Evolutionary conservation across 2,797 vertebrate species (phyloP).

Genomic region (Aphelocoma californica): DNA sequence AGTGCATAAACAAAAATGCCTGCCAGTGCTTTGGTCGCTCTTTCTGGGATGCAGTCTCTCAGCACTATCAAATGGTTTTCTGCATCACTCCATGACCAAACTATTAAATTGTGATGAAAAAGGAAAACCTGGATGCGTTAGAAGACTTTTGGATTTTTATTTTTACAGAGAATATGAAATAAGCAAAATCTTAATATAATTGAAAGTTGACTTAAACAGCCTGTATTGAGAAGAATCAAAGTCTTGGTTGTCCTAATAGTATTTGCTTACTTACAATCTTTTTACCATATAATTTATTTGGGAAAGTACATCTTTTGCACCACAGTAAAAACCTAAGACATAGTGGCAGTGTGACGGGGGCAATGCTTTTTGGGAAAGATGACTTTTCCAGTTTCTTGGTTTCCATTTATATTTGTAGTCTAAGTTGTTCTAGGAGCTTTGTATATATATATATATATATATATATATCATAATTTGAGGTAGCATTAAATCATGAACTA

Average conservation of each 20-base stretch:
- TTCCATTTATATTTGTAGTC: background rate
- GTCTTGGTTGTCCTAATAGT: background rate
- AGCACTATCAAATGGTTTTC: background rate
- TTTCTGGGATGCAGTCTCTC: background rate
- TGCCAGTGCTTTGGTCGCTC: background rate
- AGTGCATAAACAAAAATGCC: background rate
- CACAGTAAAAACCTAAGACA: background rate
- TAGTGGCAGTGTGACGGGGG: background rate
- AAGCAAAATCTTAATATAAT: background rate
- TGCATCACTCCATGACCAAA: background rate
- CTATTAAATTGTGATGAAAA: background rate
- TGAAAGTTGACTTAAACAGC: background rate
- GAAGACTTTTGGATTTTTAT: background rate
- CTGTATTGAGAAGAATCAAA: background rate
- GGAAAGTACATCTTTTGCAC: background rate
- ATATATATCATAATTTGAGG: background rate
- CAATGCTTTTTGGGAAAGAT: background rate
- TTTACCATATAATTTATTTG: background rate
- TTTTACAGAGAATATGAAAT: background rate
- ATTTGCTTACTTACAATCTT: background rate
- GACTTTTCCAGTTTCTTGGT: background rate
- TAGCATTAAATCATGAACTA: background rate
- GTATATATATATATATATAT: background rate
- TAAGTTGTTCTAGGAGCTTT: background rate
- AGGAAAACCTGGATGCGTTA: background rate